Percentiles rank a stretch among this genome's conserved stretches.
Evolutionary conservation across 1,140 invertebrate genomes (phyloP).

Genomic region (Panonychus citri): DNA sequence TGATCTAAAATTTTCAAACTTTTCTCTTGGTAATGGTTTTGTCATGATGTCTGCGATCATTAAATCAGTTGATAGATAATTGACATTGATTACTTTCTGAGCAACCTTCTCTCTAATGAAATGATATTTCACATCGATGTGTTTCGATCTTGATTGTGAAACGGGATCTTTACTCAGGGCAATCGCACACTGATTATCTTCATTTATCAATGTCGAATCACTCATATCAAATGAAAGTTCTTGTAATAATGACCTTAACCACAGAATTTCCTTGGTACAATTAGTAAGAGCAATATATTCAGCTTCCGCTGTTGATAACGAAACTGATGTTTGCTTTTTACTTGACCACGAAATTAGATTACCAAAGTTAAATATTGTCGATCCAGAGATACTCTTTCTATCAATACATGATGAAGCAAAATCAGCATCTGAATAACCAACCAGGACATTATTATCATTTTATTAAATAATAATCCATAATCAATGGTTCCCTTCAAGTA

Average conservation of each 20-base stretch:
- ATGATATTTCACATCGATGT: conserved; percentile 21
- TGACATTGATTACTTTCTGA: conserved; percentile 4
- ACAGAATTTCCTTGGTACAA: conserved; percentile 5
- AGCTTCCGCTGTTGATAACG: conserved; percentile 8
- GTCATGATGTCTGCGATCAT: conserved; percentile 21
- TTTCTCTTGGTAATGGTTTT: conserved; percentile 13
- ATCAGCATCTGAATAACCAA: conserved; percentile 16
- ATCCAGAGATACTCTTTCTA: conserved; percentile 7
- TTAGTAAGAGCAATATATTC: conserved; percentile 4
- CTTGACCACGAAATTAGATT: conserved; percentile 5
- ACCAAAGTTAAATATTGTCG: neutral
- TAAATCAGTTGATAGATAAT: conserved; percentile 7
- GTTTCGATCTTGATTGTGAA: conserved; percentile 22
- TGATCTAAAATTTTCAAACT: neutral
- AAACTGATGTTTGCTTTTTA: neutral
- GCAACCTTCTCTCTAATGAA: conserved; percentile 19
- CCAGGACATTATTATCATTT: neutral
- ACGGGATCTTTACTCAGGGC: conserved; percentile 20
- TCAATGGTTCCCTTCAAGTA: conserved; percentile 17
- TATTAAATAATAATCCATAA: conserved; percentile 6
- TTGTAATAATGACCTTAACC: neutral
- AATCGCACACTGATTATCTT: conserved; percentile 20
- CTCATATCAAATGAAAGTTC: neutral
- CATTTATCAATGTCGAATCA: neutral
- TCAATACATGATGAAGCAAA: conserved; percentile 16